Conservation (phyloP, 2,797 vertebrate species). For the Xenentodon cancila region DNA sequence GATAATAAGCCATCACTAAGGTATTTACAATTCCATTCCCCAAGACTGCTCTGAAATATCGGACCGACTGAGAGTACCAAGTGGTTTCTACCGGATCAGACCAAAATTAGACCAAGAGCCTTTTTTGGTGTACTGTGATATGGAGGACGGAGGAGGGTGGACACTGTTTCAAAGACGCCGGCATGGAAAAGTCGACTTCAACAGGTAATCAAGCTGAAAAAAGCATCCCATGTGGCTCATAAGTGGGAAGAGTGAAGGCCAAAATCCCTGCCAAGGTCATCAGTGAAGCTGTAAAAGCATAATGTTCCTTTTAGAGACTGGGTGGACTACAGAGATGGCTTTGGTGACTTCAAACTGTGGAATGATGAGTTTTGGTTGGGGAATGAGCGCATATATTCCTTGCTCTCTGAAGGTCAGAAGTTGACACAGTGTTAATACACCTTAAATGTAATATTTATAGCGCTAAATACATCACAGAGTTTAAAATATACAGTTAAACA, state of each 20-base stretch:
- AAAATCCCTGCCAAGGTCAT: no score
- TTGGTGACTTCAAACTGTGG: slow-evolving; percentile 87
- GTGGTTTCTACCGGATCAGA: slow-evolving; percentile 87
- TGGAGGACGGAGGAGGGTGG: slow-evolving; percentile 92
- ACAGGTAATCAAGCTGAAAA: slow-evolving; percentile 75
- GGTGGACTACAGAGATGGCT: slow-evolving; percentile 91
- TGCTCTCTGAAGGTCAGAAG: slow-evolving; percentile 83
- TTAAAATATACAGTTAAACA: not conserved
- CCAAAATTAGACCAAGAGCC: slow-evolving; percentile 83
- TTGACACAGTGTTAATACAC: not conserved
- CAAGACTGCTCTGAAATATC: slow-evolving; percentile 88
- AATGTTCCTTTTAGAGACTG: slow-evolving; percentile 81
- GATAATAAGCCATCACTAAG: not conserved
- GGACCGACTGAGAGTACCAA: slow-evolving; percentile 77
- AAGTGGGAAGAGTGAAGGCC: not conserved
- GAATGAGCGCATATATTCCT: slow-evolving; percentile 86
- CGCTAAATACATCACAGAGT: no score
- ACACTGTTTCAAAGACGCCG: slow-evolving; percentile 88
- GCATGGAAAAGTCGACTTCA: slow-evolving; percentile 88
- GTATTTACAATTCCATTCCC: not conserved
- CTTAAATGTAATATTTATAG: not conserved
- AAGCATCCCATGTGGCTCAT: not conserved
- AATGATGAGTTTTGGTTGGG: slow-evolving; percentile 94
- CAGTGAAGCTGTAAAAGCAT: no score
- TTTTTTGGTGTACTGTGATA: slow-evolving; percentile 90